Evolutionary conservation across 2,797 vertebrate species (phyloP), one percentile per base, ranked within the genome.

Genomic region (Choloepus didactylus): DNA sequence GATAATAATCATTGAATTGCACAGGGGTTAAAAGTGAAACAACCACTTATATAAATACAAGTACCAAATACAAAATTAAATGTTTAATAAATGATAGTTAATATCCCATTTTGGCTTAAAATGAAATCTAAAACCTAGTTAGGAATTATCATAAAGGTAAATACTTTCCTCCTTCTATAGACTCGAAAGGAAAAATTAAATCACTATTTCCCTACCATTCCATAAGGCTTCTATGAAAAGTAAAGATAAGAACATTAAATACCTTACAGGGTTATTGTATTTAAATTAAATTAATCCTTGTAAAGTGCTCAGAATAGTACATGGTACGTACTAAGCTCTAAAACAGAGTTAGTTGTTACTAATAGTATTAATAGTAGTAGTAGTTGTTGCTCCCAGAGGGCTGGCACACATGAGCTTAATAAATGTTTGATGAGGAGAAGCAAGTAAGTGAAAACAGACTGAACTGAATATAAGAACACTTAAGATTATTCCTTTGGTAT

Each of bases 21-120:
- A 27, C 54, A 70, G 16, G 21, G 51, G 23, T 86, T 95, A 54
- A 93, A 86, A 95, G 49, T 72, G n/a, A 91, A 93, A 72, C 80
- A 70, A 35, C 35, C 35, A 64, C 1, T 54, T 44, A 77, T 25
- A 49, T 11, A 70, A 35, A 35, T 35, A 35, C n/a, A 67, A 31
- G 41, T 11, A 83, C 12, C 87, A 83, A 85, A 90, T 4, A 75
- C 11, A 94, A 92, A 95, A 96, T 62, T 87, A 94, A 76, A 89
- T 87, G 76, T 76, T 87, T 19, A 29, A 73, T 66, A 88, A 91
- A 59, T 76, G 9, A 76, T 29, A 93, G 25, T 31, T 82, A 67
- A 44, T 77, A 93, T 46, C 96, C n/a, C 81, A 92, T n/a, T 64
- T 70, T 10, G 56, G 84, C 6, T 94, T 41, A 72, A 72, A 25